These are phyloP conservation scores for Tauraco hartlaubi DNA, from an alignment of 2,797 vertebrate species.

Conservation along the genomic window DNA sequence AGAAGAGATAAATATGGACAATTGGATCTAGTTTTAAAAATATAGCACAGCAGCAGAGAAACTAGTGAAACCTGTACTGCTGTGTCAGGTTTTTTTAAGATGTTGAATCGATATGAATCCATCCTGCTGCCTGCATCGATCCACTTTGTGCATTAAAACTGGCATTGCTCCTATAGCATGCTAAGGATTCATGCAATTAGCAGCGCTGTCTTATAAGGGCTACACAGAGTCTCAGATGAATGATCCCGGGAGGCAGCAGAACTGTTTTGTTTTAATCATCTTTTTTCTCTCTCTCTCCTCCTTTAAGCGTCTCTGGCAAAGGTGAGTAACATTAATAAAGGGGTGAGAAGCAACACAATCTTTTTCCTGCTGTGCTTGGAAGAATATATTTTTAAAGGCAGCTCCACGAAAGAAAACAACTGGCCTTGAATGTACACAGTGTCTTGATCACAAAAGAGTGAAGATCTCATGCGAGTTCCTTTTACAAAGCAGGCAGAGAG, in stretches of 20 bases:
- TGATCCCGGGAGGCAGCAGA: not conserved
- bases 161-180: not conserved
- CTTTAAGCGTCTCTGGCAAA: not conserved
- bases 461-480: not conserved
- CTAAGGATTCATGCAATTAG: not conserved
- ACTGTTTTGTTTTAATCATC: not conserved
- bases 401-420: not conserved
- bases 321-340: not conserved
- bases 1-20: not conserved
- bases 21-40: not conserved
- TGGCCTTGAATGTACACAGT: not conserved
- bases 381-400: conserved; percentile 3
- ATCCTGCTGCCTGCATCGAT: not conserved
- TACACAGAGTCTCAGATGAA: not conserved
- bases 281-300: not conserved
- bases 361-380: not conserved
- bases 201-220: not conserved
- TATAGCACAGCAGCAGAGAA: not conserved
- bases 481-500: not conserved
- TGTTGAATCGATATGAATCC: not conserved
- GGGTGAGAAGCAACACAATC: not conserved
- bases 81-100: not conserved
- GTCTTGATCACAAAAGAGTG: not conserved
- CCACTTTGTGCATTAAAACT: not conserved
- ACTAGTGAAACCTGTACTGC: not conserved